Evolutionary conservation across 2,888 invertebrate genomes (phyloP).

Genomic region (Dryococelus australis): DNA sequence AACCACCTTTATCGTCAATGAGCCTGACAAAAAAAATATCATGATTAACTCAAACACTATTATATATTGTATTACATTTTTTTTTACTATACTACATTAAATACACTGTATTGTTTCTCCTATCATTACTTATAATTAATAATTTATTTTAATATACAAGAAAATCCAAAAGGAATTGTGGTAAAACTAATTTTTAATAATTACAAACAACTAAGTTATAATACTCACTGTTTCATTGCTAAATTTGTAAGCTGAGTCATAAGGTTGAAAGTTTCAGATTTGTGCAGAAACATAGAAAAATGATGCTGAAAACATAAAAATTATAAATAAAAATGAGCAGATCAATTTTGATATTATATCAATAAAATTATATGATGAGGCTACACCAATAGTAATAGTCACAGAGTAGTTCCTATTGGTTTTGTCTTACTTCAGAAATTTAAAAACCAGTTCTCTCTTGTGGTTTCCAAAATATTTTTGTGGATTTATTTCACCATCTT

Average conservation of each 20-base stretch:
- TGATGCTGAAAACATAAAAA: slow-evolving; percentile 67
- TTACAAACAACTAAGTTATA: not conserved
- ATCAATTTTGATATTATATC: not conserved
- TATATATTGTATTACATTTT: not conserved
- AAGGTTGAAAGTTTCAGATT: slow-evolving; percentile 86
- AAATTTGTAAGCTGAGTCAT: slow-evolving; percentile 97
- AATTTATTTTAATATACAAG: no score
- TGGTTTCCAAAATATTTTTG: no score
- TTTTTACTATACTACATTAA: no score
- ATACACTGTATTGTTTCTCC: not conserved
- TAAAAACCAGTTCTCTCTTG: no score
- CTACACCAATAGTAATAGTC: not conserved
- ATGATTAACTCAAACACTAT: not conserved
- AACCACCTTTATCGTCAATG: slow-evolving; percentile 90
- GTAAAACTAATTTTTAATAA: not conserved
- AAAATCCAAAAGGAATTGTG: no score
- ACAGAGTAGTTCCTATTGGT: not conserved
- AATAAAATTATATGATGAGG: not conserved
- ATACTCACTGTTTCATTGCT: slow-evolving; percentile 87
- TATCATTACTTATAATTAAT: no score
- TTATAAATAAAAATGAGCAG: not conserved
- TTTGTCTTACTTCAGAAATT: not conserved
- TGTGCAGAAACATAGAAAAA: slow-evolving; percentile 91
- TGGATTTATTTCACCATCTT: no score
- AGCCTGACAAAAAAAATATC: slow-evolving; percentile 66